These are phyloP conservation scores for Rhabditoides inermis DNA, from an alignment of 2,888 invertebrate species.

Conservation along the genomic window DNA sequence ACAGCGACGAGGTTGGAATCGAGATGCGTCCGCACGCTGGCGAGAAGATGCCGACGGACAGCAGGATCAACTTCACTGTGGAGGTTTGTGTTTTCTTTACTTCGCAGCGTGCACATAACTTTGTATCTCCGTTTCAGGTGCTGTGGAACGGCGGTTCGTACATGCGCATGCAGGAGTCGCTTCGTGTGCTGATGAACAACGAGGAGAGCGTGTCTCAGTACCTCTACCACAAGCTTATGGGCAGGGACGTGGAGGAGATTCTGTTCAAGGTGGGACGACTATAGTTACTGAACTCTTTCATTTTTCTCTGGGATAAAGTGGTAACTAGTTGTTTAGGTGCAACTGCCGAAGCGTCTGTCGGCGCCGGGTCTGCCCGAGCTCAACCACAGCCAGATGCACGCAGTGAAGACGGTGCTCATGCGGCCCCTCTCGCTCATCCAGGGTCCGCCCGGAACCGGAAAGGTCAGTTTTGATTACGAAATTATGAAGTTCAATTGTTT, in stretches of 20 bases:
- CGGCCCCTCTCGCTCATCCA: conserved; percentile 91
- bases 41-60: conserved; percentile 74
- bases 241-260: conserved; percentile 61
- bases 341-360: conserved; percentile 76
- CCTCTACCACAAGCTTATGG: conserved; percentile 89
- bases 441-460: conserved; percentile 56
- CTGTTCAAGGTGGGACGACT: conserved; percentile 52
- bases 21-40: conserved; percentile 84
- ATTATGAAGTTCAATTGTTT: not conserved
- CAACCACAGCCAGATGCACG: conserved; percentile 94
- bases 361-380: conserved; percentile 94
- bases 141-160: conserved; percentile 49
- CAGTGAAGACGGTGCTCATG: conserved; percentile 93
- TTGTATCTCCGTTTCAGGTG: conserved; percentile 10
- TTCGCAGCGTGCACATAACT: not conserved
- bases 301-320: not conserved
- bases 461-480: conserved; percentile 9
- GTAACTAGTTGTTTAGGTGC: conserved; percentile 50
- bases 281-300: not conserved
- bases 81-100: conserved; percentile 62
- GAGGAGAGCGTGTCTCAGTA: conserved; percentile 91
- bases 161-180: conserved; percentile 74
- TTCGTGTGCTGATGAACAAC: conserved; percentile 89
- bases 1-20: conserved; percentile 92
- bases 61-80: conserved; percentile 87